Evolutionary conservation across 1,140 invertebrate genomes (phyloP).

Genomic region (Araneus ventricosus): DNA sequence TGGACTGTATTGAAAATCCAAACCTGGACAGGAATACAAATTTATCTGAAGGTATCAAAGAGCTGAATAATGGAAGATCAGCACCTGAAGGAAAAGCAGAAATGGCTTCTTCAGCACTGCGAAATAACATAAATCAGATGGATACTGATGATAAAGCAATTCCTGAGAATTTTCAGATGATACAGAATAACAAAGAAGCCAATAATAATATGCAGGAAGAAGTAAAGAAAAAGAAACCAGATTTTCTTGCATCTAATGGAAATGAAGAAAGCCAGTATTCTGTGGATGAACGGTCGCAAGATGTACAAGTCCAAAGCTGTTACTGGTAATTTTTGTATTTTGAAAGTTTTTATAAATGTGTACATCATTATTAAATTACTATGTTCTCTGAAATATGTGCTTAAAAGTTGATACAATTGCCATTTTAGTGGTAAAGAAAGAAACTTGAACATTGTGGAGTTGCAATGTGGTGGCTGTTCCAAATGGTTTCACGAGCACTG

Average conservation of each 20-base stretch:
- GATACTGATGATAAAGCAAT: constrained; percentile 7
- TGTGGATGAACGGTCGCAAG: constrained; percentile 65
- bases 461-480: constrained; percentile 93
- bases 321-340: constrained; percentile 64
- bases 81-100: neutral
- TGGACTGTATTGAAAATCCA: constrained; percentile 7
- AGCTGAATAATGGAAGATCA: neutral
- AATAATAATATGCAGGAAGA: neutral
- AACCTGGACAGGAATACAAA: neutral
- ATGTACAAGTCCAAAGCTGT: constrained; percentile 59
- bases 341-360: neutral
- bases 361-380: neutral
- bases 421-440: constrained; percentile 90
- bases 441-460: constrained; percentile 93
- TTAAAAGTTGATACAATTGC: neutral
- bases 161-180: constrained; percentile 57
- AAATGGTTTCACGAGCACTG: constrained; percentile 97
- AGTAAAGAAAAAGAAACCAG: constrained; percentile 3
- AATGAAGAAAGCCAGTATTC: constrained; percentile 69
- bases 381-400: neutral
- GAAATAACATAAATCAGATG: neutral
- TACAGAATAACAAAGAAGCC: constrained; percentile 54
- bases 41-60: neutral
- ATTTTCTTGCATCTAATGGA: constrained; percentile 13
- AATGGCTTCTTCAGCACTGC: neutral